Percentiles rank a stretch among this genome's conserved stretches.
Evolutionary conservation across 2,888 invertebrate species (phyloP).

Genomic region (Pristionchus fissidentatus): DNA sequence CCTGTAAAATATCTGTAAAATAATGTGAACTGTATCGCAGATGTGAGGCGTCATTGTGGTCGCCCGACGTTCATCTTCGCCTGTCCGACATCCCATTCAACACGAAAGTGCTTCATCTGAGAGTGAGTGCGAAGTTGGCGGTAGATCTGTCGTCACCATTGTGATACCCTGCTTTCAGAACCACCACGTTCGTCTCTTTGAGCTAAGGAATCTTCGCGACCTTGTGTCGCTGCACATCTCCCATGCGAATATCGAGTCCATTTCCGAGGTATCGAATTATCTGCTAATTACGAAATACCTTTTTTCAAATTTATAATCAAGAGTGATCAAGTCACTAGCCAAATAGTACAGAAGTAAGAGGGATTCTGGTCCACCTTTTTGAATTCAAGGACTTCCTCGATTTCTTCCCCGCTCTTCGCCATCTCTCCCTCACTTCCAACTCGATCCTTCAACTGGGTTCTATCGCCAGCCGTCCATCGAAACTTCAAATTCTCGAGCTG

Average conservation of each 20-base stretch:
- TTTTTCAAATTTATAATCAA: too few species aligned
- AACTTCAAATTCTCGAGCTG: constrained; percentile 47
- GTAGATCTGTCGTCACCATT: background rate
- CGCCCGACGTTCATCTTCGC: background rate
- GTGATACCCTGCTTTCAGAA: background rate
- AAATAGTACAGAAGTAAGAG: too few species aligned
- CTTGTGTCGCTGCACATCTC: background rate
- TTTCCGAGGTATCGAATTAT: background rate
- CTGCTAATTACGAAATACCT: too few species aligned
- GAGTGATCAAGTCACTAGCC: too few species aligned
- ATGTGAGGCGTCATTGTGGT: constrained; percentile 11
- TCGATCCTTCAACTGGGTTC: constrained; percentile 58
- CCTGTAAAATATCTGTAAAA: too few species aligned
- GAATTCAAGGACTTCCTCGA: constrained; percentile 71
- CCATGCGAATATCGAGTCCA: background rate
- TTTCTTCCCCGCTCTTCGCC: constrained; percentile 57
- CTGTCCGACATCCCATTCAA: background rate
- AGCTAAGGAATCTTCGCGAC: background rate
- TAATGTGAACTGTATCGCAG: background rate
- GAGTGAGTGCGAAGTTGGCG: background rate
- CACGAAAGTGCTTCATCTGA: constrained; percentile 25
- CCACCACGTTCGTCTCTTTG: background rate
- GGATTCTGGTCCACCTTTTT: too few species aligned
- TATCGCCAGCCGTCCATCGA: constrained; percentile 53
- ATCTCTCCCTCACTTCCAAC: constrained; percentile 68